Evolutionary conservation across 2,888 invertebrate genomes (phyloP).

Genomic region (Sphecodes monilicornis): DNA sequence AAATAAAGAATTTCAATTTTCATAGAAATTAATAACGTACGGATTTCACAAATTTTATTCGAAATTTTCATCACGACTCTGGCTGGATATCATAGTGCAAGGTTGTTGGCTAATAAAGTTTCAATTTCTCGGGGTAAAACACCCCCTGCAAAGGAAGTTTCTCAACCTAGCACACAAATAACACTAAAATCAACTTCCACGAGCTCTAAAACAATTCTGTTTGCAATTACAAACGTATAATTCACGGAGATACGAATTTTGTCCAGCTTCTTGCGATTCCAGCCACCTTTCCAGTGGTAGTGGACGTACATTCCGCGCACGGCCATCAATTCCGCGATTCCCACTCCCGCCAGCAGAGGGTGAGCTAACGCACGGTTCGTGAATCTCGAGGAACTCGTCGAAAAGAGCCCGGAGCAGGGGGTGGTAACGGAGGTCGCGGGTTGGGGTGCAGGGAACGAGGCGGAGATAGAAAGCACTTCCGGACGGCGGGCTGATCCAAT

Average conservation of each 20-base stretch:
- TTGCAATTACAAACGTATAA: not conserved
- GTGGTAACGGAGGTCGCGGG: not conserved
- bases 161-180: not conserved
- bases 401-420: not conserved
- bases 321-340: slow-evolving; percentile 46
- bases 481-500: slow-evolving; percentile 40
- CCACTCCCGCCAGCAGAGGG: not conserved
- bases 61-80: not conserved
- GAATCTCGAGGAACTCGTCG: slow-evolving; percentile 44
- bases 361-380: slow-evolving; percentile 5
- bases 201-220: not conserved
- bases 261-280: not conserved
- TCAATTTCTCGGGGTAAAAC: not conserved
- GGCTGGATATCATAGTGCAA: not conserved
- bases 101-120: not conserved
- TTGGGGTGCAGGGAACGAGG: not conserved
- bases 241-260: not conserved
- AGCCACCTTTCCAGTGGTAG: not conserved
- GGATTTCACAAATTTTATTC: not conserved
- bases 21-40: not conserved
- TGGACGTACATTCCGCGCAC: slow-evolving; percentile 10
- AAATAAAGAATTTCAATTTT: not conserved
- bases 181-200: not conserved
- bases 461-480: slow-evolving; percentile 7
- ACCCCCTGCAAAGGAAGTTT: not conserved